phyloP scores from a whole-genome alignment of 2,797 vertebrate genomes.

The Crenichthys baileyi region DNA sequence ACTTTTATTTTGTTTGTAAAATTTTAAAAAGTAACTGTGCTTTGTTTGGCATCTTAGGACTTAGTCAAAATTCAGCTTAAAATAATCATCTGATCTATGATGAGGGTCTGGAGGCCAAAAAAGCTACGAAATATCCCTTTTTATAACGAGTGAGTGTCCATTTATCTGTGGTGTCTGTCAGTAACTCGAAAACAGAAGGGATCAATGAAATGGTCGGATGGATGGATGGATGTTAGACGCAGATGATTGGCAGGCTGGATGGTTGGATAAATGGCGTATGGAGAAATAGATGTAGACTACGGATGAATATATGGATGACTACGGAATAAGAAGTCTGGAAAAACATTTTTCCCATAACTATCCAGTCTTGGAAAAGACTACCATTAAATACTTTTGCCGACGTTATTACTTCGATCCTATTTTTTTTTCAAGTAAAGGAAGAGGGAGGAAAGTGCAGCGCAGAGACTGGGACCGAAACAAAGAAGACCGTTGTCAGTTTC shows the following conservation, averaged over 20 bases:
- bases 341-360: not conserved
- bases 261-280: not conserved
- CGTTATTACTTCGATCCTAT: not conserved
- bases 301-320: not conserved
- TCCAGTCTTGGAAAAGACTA: not conserved
- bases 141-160: not conserved
- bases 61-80: not conserved
- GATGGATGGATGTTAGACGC: not conserved
- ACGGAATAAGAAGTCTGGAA: not conserved
- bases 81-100: not conserved
- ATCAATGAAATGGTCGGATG: not conserved
- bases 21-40: no score
- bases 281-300: not conserved
- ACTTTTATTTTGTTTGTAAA: no score
- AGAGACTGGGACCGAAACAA: slow-evolving; percentile 25
- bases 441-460: not conserved
- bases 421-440: slow-evolving; percentile 25
- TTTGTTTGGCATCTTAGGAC: not conserved
- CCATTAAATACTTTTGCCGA: not conserved
- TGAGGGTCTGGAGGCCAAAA: not conserved
- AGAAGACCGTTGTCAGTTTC: slow-evolving; percentile 14
- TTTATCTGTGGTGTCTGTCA: not conserved
- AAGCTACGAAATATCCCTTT: not conserved
- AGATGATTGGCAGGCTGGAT: not conserved
- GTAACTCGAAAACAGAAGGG: not conserved